A percentile compares a stretch with the other conserved stretches of the same genome.
phyloP scores from a whole-genome alignment of 2,797 vertebrate species.

The Melanotaenia boesemani region DNA sequence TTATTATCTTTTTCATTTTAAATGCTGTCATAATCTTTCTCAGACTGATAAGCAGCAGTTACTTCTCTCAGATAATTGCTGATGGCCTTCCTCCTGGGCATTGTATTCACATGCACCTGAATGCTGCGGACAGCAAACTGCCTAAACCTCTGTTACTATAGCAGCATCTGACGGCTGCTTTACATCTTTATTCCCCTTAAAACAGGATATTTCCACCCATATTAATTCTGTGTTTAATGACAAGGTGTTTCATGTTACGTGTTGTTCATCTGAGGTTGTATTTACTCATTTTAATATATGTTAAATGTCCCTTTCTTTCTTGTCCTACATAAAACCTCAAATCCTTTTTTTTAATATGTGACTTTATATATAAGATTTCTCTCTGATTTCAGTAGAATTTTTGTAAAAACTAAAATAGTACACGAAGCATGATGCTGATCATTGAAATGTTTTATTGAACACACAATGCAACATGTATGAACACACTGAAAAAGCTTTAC shows the following conservation, averaged over 20 bases:
- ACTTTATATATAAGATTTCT: neutral
- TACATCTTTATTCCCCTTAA: neutral
- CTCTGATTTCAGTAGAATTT: neutral
- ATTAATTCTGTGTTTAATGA: neutral
- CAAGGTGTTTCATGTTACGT: neutral
- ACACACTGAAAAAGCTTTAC: constrained; percentile 25
- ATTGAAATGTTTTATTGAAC: constrained; percentile 61
- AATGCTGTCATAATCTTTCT: too few species aligned
- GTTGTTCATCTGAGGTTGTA: neutral
- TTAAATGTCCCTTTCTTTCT: neutral
- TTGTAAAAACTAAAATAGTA: neutral
- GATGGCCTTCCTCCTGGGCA: neutral
- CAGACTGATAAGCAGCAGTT: too few species aligned
- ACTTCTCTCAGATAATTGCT: neutral
- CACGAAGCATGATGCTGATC: neutral
- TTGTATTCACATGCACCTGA: too few species aligned
- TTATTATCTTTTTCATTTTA: too few species aligned
- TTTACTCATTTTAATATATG: neutral
- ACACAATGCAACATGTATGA: constrained; percentile 30
- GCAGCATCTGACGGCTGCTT: neutral
- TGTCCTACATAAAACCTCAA: neutral
- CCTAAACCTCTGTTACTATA: too few species aligned
- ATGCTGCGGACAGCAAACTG: too few species aligned
- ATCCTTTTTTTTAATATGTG: neutral
- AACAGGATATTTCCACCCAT: neutral